Base-by-base conservation (phyloP, 2,113 vertebrate genomes). In the Melanerpes formicivorus region DNA sequence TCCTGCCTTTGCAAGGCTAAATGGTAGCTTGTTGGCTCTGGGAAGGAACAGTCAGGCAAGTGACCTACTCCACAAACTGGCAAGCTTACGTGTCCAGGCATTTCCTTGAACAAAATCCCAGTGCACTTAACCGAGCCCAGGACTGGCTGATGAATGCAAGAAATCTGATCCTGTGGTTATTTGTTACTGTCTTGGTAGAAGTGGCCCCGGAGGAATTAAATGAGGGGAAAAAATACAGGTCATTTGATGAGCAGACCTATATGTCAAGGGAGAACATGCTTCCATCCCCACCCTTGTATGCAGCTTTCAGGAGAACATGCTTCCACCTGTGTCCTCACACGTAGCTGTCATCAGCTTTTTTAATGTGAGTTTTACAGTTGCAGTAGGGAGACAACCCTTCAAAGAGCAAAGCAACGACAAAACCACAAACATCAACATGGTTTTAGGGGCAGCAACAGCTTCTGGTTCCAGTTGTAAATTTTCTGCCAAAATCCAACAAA, bases 131-230 rank as follows among this genome's bases (percentile, higher is more conserved):
- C 19, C 0, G 11, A 69, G 70, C 74, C 32, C 0, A 10, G 55
- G 56, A 27, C 14, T 59, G 87, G 56, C 71, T 84, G 87, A 19
- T 21, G 60, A 55, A 59, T 2, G 37, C 44, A 44, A 81, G 87
- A 30, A 76, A 52, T 88, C 67, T 54, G 87, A 88, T 90, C 76
- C 44, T 32, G 3, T 30, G 73, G 62, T 29, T 90, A 37, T 71
- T 87, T 63, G 75, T 92, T 82, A 50, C 56, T 87, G 75, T 69
- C 72, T 46, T 26, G 76, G 60, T 87, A 30, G 64, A 92, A 73
- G 83, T 84, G 70, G 55, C 77, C 44, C 40, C 27, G 18, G 70
- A 79, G 80, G 83, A 84, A 73, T 81, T 87, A 73, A 88, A 52
- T 62, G 71, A 79, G 50, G 32, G 70, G 54, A 62, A 72, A 75